phyloP scores from a whole-genome alignment of 2,113 vertebrate genomes.

The Alces alces region DNA sequence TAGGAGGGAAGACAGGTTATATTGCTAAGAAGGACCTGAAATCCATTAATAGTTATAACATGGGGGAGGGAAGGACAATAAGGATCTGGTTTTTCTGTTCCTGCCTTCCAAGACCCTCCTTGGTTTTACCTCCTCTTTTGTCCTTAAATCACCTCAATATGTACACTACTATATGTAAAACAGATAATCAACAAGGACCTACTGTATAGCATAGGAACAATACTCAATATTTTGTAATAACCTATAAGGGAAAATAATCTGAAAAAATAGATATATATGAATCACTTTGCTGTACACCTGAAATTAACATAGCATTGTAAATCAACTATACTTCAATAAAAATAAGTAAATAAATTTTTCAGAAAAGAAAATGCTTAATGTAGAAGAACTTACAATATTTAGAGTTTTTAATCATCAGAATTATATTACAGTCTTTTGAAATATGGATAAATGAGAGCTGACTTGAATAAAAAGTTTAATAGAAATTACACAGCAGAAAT shows the following conservation, averaged over 20 bases:
- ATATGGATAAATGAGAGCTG: not conserved
- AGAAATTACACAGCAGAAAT: not conserved
- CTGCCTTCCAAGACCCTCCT: not conserved
- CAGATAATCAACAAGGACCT: not conserved
- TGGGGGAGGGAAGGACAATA: not conserved
- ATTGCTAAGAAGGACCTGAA: not conserved
- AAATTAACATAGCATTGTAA: not conserved
- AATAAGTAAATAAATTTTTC: not conserved
- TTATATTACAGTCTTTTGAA: constrained; percentile 8
- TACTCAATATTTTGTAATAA: not conserved
- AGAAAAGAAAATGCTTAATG: not conserved
- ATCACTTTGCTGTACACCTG: not conserved
- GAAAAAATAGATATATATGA: not conserved
- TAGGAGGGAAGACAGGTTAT: not conserved
- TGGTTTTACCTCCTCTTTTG: not conserved
- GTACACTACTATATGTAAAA: not conserved
- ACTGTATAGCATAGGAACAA: not conserved
- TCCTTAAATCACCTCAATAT: not conserved
- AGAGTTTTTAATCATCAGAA: not conserved
- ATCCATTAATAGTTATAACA: not conserved
- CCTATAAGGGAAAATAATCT: not conserved
- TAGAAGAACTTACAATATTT: not conserved
- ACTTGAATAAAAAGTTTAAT: not conserved
- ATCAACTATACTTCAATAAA: not conserved
- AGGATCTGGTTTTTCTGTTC: not conserved